A percentile compares a stretch with the other conserved stretches of the same genome.
These are phyloP conservation scores for Pachyramphus minor DNA, from an alignment of 2,113 vertebrate genomes.

Conservation along the genomic window DNA sequence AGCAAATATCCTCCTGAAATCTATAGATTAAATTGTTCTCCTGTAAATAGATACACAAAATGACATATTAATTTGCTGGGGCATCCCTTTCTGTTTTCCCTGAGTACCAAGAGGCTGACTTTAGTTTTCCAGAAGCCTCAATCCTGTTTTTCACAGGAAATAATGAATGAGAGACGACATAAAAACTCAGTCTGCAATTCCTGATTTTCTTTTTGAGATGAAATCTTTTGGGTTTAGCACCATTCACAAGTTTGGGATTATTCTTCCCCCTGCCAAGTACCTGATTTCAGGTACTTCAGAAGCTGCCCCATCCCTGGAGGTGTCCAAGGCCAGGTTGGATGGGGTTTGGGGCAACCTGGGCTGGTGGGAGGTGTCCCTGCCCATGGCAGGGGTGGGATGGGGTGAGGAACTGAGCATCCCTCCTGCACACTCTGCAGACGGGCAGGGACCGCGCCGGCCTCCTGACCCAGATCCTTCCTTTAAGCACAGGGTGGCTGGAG, in stretches of 20 bases:
- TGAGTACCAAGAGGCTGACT: background rate
- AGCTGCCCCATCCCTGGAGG: background rate
- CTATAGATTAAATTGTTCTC: background rate
- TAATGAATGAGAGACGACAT: background rate
- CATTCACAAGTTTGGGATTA: background rate
- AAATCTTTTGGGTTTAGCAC: background rate
- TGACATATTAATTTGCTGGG: background rate
- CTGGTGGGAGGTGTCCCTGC: background rate
- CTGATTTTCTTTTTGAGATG: background rate
- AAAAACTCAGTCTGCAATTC: background rate
- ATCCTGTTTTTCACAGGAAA: background rate
- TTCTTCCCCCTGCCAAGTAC: background rate
- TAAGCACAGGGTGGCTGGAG: background rate
- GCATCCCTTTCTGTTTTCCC: background rate
- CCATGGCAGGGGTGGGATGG: background rate
- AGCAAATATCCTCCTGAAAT: background rate
- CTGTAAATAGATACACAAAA: background rate
- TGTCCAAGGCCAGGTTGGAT: background rate
- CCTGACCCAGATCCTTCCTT: conserved; percentile 20
- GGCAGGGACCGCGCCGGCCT: background rate
- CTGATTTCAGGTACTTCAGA: background rate
- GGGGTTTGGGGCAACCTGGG: background rate
- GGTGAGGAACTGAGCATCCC: background rate
- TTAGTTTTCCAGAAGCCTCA: background rate
- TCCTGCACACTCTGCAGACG: background rate